Base-by-base conservation (phyloP, 2,888 invertebrate genomes). In the Thymelicus acteon region DNA sequence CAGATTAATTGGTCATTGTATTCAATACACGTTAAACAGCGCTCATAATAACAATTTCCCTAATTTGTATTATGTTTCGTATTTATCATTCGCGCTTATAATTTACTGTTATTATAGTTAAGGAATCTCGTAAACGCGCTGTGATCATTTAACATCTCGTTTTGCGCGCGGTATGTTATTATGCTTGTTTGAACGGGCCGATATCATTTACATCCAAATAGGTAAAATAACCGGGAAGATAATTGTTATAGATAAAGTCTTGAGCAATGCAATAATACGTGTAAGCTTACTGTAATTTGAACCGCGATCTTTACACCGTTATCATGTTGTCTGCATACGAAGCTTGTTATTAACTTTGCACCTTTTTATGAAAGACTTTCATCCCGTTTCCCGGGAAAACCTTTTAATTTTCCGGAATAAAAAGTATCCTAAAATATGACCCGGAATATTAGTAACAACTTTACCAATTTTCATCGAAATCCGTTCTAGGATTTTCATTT, bases 141-240 rank as follows among this genome's bases (percentile, higher is more conserved):
- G 24, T 37, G 52, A 49, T 48, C 58, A 69, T 69, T 68, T 69
- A 62, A 63, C 58, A 58, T 58, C 47, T 63, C 24, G 24, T 64
- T 49, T 63, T 48, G 63, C 58, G n/a, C 24, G 64, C 67, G 48
- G 48, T 44, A 47, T 48, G 61, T 64, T 67, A 73, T 71, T 70
- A 52, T 66, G 67, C 60, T 65, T 73, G 71, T 66, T 60, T 71
- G 44, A 57, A 73, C 54, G 64, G 64, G 54, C 15, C 67, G 62
- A 73, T 72, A 72, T 73, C 64, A 63, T 72, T 73, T 72, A 47
- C 65, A 74, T 74, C 71, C 72, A 71, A 61, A 71, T 72, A 72
- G 54, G 68, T 67, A 64, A 60, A 47, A 70, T 71, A 70, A 65
- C 60, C 39, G 67, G 47, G 48, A 31, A 71, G 72, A 73, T 75